Base-by-base conservation (phyloP, 2,888 invertebrate species). In the Corbicula japonica region DNA sequence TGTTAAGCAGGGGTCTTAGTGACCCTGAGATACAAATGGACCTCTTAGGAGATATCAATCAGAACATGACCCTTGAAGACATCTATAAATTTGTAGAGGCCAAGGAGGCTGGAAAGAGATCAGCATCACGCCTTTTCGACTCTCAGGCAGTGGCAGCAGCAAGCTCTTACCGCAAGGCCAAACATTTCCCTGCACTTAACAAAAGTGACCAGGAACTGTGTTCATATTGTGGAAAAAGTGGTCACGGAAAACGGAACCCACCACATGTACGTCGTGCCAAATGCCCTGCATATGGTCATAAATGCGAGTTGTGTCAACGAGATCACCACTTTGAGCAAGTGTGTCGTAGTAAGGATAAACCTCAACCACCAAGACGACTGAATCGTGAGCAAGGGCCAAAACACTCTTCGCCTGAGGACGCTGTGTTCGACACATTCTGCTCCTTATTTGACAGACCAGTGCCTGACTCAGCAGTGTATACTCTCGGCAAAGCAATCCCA, bases 221-320 rank as follows among this genome's bases (percentile, higher is more conserved):
- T 23, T n/a, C 46, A 8, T 87, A 89, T 63, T 87, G 87, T 58
- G 85, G 87, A 8, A 75, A 66, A 23, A 54, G 3, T 21, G 86
- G 86, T 4, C 87, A 87, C 74, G 87, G 89, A 1, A 66, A 54
- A 28, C 60, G 48, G 26, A 63, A 76, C 46, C 26, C 77, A 26
- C 52, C 70, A 23, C 34, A 54, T 15, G 54, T 71, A 10, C 71
- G 84, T 8, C 62, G 41, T 18, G 68, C 46, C 28, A 66, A 81
- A 34, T 87, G 86, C 61, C 68, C 80, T 3, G 86, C 85, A 26
- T 83, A 77, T 73, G 71, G 76, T 41, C 81, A 85, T 6, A 73
- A 21, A 30, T 88, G 85, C 52, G 10, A 54, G 28, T 35, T 66
- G 8, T 87, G 88, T 61, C 72, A 71, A 10, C 38, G 46, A 1